These are phyloP conservation scores for Astyanax mexicanus DNA, from an alignment of 2,797 vertebrate genomes.

Conservation along the genomic window DNA sequence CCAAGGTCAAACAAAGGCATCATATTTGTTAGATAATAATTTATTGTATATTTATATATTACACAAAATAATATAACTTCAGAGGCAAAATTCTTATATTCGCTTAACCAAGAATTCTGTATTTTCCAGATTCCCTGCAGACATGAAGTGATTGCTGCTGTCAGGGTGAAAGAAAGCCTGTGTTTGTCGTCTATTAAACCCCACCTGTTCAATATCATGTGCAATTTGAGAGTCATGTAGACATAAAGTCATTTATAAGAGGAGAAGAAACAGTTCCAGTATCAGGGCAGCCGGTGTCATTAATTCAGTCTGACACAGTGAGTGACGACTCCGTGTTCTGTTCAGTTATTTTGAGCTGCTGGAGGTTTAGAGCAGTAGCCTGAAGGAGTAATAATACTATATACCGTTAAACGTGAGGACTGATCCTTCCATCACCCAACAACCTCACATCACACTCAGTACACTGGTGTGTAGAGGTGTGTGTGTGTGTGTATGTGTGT, in stretches of 20 bases:
- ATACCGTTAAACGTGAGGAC: neutral
- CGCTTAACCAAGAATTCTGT: no score
- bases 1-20: no score
- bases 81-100: no score
- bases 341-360: neutral
- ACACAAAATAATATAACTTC: no score
- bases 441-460: no score
- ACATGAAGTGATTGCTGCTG: neutral
- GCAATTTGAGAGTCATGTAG: neutral
- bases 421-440: no score
- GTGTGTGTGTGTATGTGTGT: no score
- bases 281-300: neutral
- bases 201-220: neutral
- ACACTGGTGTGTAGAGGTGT: no score
- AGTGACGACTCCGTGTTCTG: neutral
- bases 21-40: no score
- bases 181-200: neutral
- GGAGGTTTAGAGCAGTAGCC: neutral
- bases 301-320: slow-evolving; percentile 9
- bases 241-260: slow-evolving; percentile 1
- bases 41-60: no score
- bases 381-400: neutral
- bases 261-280: neutral
- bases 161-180: neutral
- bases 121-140: neutral